Percentiles rank a stretch among this genome's conserved stretches.
These are phyloP conservation scores for Carabus problematicus DNA, from an alignment of 2,888 invertebrate species.

Conservation along the genomic window DNA sequence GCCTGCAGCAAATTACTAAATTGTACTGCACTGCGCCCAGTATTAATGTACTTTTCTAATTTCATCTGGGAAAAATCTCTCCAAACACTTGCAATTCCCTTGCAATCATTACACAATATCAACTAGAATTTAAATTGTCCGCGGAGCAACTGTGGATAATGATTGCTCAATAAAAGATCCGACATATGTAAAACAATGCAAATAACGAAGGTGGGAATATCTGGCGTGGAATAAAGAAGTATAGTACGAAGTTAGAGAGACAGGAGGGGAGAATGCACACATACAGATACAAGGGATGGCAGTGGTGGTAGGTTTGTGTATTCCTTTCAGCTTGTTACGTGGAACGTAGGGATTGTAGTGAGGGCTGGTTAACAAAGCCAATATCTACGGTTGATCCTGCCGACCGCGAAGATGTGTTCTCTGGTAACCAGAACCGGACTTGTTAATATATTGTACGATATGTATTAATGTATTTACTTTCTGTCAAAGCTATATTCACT, in stretches of 20 bases:
- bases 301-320: conserved; percentile 43
- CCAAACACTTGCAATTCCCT: background rate
- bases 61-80: background rate
- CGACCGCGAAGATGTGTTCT: conserved; percentile 6
- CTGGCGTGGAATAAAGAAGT: no score
- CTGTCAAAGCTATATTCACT: no score
- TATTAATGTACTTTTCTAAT: conserved; percentile 1
- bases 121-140: background rate
- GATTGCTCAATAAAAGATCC: background rate
- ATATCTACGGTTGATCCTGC: conserved; percentile 50
- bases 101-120: background rate
- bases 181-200: conserved; percentile 3
- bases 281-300: background rate
- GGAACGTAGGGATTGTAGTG: conserved; percentile 47
- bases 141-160: background rate
- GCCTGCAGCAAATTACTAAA: background rate
- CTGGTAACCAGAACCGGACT: no score
- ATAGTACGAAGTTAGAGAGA: background rate
- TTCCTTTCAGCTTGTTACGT: conserved; percentile 52
- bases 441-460: no score
- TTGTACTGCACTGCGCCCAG: no score
- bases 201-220: background rate
- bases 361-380: conserved; percentile 55
- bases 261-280: background rate
- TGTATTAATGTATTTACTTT: no score